Evolutionary conservation across 2,113 vertebrate species (phyloP), one percentile per base, ranked within the genome.

Genomic region (Vidua chalybeata): DNA sequence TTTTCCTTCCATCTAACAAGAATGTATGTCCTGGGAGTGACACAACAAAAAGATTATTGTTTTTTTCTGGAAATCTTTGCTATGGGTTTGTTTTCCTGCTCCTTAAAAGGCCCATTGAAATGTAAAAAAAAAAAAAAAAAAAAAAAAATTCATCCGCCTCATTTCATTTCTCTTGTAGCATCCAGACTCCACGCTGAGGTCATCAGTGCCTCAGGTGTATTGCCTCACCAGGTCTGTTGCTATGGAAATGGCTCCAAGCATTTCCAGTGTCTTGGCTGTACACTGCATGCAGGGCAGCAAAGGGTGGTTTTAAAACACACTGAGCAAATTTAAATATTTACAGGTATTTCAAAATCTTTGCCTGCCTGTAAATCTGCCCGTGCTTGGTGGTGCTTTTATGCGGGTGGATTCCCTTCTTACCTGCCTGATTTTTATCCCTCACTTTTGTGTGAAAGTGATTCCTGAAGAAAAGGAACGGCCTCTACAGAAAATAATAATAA

Each of bases 201-300:
- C 95, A 94, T 90, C 89, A 52, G 33, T 27, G 28, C 63, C 94
- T 94, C 94, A 96, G 96, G 94, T 96, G 86, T 77, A 96, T 95
- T 96, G 87, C 91, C 86, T 95, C 95, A 95, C 56, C 15, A 1
- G 41, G 93, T 90, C 83, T 88, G 94, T 97, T 95, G 95, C 96
- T 62, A 95, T 96, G 96, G 96, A 93, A 94, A 96, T 86, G 41
- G 52, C 84, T 94, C 68, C 86, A 86, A 67, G 86, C 95, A 78
- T 89, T 67, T 74, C 26, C 80, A 74, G 46, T 52, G 30, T 4
- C 43, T 46, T 54, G 63, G 18, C 67, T 80, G 17, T 13, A 3
- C 19, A 3, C 31, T 88, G 56, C 35, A 3, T 39, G 46, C 51
- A 84, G 62, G 33, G 55, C 18, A 93, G 51, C 5, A 66, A 69